These are phyloP conservation scores for Oreochromis mossambicus DNA, from an alignment of 2,797 vertebrate species.

Conservation along the genomic window DNA sequence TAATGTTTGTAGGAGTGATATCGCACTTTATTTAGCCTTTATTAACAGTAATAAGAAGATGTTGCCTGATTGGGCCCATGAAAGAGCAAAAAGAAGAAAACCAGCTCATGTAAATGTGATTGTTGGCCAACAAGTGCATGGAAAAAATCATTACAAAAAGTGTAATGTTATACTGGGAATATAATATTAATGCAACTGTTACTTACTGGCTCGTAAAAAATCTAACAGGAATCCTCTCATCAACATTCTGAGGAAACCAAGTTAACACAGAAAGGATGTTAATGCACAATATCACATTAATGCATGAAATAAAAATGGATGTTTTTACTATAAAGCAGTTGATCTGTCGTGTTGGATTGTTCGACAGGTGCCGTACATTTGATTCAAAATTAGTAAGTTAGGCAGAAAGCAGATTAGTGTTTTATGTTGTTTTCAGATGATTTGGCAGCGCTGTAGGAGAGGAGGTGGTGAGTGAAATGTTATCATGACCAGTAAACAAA, in stretches of 20 bases:
- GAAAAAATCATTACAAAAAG: background rate
- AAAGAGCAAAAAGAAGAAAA: background rate
- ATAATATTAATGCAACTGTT: background rate
- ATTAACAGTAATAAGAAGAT: background rate
- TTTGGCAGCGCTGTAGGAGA: background rate
- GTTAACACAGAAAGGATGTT: background rate
- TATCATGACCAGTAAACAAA: background rate
- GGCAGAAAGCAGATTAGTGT: background rate
- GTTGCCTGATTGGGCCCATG: background rate
- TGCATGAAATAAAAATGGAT: accelerated
- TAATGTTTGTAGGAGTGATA: background rate
- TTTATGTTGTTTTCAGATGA: background rate
- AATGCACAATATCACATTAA: accelerated
- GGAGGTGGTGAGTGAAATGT: background rate
- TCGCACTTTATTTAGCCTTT: background rate
- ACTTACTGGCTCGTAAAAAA: background rate
- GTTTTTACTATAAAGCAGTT: background rate
- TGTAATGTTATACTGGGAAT: accelerated
- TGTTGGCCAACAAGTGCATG: background rate
- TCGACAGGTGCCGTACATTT: background rate
- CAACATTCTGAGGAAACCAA: background rate
- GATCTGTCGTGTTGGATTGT: background rate
- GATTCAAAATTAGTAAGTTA: background rate
- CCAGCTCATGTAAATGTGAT: background rate
- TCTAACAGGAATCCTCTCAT: background rate